Percentiles rank a stretch among this genome's conserved stretches.
Evolutionary conservation across 2,797 vertebrate species (phyloP).

Genomic region (Coranthus polyacanthus): DNA sequence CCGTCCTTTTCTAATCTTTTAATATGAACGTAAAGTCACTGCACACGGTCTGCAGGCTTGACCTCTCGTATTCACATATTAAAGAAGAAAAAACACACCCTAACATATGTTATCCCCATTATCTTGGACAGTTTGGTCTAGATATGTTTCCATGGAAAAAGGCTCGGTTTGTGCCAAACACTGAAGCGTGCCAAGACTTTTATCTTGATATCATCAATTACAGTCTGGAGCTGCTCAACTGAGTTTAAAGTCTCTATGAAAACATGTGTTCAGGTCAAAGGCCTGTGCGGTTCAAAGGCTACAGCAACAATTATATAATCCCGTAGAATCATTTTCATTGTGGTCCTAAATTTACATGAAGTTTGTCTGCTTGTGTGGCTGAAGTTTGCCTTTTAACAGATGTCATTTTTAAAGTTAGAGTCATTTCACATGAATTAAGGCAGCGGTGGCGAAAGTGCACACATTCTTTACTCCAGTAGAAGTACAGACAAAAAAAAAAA

Average conservation of each 20-base stretch:
- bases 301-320: slow-evolving; percentile 17
- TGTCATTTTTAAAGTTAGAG: too few relatives aligned
- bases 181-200: slow-evolving; percentile 48
- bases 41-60: not conserved
- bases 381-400: too few relatives aligned
- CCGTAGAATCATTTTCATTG: not conserved
- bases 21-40: not conserved
- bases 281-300: slow-evolving; percentile 16
- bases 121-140: slow-evolving; percentile 24
- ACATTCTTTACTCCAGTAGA: too few relatives aligned
- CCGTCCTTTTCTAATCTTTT: not conserved
- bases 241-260: slow-evolving; percentile 36
- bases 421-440: too few relatives aligned
- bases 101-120: slow-evolving; percentile 54
- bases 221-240: slow-evolving; percentile 35
- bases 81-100: slow-evolving; percentile 28
- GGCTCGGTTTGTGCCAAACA: slow-evolving; percentile 46
- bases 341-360: not conserved
- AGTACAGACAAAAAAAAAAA: too few relatives aligned
- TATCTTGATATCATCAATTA: slow-evolving; percentile 63
- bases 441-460: too few relatives aligned
- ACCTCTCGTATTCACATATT: slow-evolving; percentile 26
- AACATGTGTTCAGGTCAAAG: slow-evolving; percentile 14
- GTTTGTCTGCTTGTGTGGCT: too few relatives aligned
- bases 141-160: slow-evolving; percentile 59